A percentile compares a stretch with the other conserved stretches of the same genome.
These are phyloP conservation scores for Heliconius ethilla DNA, from an alignment of 2,888 invertebrate genomes.

Conservation along the genomic window DNA sequence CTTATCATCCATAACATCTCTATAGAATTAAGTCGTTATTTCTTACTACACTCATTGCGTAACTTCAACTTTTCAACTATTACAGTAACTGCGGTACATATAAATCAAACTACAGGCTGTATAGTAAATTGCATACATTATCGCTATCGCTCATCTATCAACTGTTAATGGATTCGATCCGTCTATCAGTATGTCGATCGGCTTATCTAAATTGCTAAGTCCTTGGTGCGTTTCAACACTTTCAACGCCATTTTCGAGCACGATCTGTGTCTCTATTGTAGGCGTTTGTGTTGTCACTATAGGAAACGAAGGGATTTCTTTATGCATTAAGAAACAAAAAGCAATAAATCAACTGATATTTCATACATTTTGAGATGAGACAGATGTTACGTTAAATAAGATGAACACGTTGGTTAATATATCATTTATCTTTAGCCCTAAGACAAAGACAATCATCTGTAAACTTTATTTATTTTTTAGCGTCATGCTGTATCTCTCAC, in stretches of 20 bases:
- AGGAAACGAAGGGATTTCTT: slow-evolving; percentile 28
- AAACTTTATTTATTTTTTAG: too few relatives aligned
- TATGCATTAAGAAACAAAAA: slow-evolving; percentile 15
- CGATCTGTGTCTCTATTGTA: slow-evolving; percentile 36
- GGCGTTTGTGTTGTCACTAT: slow-evolving; percentile 34
- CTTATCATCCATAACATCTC: neutral
- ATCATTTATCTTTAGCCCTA: slow-evolving; percentile 43
- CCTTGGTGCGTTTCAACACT: slow-evolving; percentile 64
- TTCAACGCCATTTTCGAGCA: slow-evolving; percentile 45
- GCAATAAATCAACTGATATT: slow-evolving; percentile 18
- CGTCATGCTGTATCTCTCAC: too few relatives aligned
- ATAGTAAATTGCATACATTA: slow-evolving; percentile 44
- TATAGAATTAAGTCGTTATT: slow-evolving; percentile 9
- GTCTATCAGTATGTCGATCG: slow-evolving; percentile 61
- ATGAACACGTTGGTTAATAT: slow-evolving; percentile 36
- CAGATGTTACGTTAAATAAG: too few relatives aligned
- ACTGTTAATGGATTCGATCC: slow-evolving; percentile 62
- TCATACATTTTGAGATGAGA: slow-evolving; percentile 1
- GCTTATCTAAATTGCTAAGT: slow-evolving; percentile 65
- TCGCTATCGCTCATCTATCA: slow-evolving; percentile 54
- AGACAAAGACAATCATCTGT: too few relatives aligned
- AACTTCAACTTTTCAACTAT: slow-evolving; percentile 5
- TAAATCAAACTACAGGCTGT: slow-evolving; percentile 8
- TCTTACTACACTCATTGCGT: neutral
- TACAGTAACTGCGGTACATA: neutral